phyloP scores from a whole-genome alignment of 1,140 invertebrate species.

The Planococcus citri region DNA sequence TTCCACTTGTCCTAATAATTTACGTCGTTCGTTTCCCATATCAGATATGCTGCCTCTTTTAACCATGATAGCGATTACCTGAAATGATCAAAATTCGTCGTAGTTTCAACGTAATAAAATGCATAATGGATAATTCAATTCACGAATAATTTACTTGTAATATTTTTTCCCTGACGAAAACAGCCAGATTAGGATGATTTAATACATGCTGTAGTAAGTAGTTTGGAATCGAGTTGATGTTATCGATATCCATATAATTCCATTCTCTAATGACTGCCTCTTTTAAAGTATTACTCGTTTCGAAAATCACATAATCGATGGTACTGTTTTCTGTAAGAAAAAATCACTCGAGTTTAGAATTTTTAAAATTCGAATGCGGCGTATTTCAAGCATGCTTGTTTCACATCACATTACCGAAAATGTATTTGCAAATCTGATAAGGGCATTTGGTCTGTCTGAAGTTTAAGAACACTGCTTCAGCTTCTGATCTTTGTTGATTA shows the following conservation, averaged over 20 bases:
- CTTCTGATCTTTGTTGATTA: conserved; percentile 58
- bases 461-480: conserved; percentile 64
- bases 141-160: conserved; percentile 42
- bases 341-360: neutral
- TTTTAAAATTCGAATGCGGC: too few relatives aligned
- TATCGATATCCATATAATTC: conserved; percentile 48
- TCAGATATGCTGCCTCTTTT: conserved; percentile 66
- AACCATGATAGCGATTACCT: conserved; percentile 69
- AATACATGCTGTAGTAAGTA: conserved; percentile 69
- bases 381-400: too few relatives aligned
- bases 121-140: neutral
- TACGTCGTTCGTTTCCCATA: conserved; percentile 49
- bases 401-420: conserved; percentile 43
- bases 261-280: conserved; percentile 71
- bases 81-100: conserved; percentile 21
- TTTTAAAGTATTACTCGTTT: conserved; percentile 71
- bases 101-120: too few relatives aligned
- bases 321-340: conserved; percentile 49
- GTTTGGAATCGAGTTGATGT: conserved; percentile 56
- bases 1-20: conserved; percentile 60
- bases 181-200: conserved; percentile 44
- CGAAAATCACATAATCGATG: conserved; percentile 74
- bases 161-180: conserved; percentile 51
- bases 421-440: conserved; percentile 64
- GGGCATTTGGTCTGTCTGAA: conserved; percentile 71